These are phyloP conservation scores for Tychaedon coryphoeus DNA, from an alignment of 2,113 vertebrate genomes.

Conservation along the genomic window DNA sequence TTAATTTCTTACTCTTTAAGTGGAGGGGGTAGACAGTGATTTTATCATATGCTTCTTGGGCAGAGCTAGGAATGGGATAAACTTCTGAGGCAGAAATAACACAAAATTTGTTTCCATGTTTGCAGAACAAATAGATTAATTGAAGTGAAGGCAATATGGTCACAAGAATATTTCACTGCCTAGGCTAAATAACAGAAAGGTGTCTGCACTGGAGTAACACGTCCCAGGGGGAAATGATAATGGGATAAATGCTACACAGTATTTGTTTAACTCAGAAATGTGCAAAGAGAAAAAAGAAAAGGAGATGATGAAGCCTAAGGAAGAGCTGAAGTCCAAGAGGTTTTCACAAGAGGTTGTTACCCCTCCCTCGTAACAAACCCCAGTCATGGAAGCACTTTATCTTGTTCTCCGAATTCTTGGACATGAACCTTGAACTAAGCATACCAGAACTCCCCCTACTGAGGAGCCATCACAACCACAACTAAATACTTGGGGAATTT, in stretches of 20 bases:
- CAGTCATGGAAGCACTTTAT: not conserved
- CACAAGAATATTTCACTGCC: not conserved
- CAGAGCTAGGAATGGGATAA: not conserved
- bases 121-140: not conserved
- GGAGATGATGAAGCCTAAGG: not conserved
- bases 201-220: not conserved
- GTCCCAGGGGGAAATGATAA: not conserved
- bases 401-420: not conserved
- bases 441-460: constrained; percentile 57
- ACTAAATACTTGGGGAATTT: not conserved
- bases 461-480: constrained; percentile 56
- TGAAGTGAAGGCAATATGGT: not conserved
- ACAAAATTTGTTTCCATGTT: not conserved
- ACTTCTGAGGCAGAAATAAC: not conserved
- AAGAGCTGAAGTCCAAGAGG: not conserved
- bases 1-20: not conserved
- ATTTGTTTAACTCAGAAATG: not conserved
- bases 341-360: not conserved
- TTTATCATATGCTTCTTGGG: not conserved
- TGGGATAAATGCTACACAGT: not conserved
- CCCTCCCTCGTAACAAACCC: not conserved
- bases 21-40: not conserved
- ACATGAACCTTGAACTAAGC: not conserved
- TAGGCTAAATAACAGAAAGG: not conserved
- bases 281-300: not conserved